Base-by-base conservation (phyloP, 2,888 invertebrate species). In the Brenthis ino region DNA sequence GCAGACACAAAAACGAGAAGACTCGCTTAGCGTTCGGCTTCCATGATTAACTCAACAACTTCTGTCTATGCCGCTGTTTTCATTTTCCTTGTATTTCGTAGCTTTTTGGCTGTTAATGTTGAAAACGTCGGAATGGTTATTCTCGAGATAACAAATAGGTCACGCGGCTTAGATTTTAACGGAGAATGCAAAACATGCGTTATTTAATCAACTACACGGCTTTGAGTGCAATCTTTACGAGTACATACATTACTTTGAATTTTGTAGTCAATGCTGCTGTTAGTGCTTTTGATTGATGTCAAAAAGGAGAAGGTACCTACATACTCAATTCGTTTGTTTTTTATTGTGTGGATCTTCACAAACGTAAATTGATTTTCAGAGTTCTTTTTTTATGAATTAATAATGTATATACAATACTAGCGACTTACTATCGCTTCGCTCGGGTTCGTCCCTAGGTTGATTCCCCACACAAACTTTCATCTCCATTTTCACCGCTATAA, bases 91-190 rank as follows among this genome's bases (percentile, higher is more conserved):
- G 76, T 72, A 73, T 77, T 77, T 73, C 65, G 72, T 75, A 72
- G 70, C 75, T 75, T 75, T 75, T 72, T 75, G 75, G 66, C 67
- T 54, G 72, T 73, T 72, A 68, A 61, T 67, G 57, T 69, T 56
- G 65, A 67, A 69, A 69, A 71, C 68, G 69, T 65, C 63, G 67
- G 53, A 67, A 74, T 73, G 73, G 68, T 77, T 85, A 84, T 84
- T 81, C 81, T 80, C 77, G 79, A 82, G 84, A 83, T 85, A 87
- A 85, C 84, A 86, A 85, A 86, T 86, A 85, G 84, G 85, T 80
- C 81, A 81, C 81, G 82, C 81, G 82, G 84, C 83, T 87, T 84
- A 86, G 79, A 82, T 82, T 80, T 81, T 85, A 88, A 88, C 86
- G 75, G 75, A 75, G 84, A 81, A 80, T 82, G 82, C 80, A 69